These are phyloP conservation scores for Microcaecilia unicolor DNA, from an alignment of 2,797 vertebrate genomes.

Conservation along the genomic window DNA sequence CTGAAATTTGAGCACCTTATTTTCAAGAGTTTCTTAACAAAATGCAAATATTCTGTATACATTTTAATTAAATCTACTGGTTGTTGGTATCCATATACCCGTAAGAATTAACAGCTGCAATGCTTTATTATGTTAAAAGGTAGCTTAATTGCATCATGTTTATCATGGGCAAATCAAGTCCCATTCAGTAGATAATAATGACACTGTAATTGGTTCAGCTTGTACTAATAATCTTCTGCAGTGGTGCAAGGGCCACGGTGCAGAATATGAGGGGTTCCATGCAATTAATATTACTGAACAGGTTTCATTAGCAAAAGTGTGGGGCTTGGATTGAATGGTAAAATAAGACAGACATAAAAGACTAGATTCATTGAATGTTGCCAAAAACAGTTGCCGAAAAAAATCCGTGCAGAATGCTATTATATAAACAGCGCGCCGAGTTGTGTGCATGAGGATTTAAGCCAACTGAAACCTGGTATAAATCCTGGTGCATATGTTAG, in stretches of 20 bases:
- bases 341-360: conserved; percentile 26
- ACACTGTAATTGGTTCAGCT: conserved; percentile 69
- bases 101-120: conserved; percentile 72
- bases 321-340: conserved; percentile 20
- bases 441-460: too few relatives aligned
- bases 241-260: conserved; percentile 53
- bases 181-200: conserved; percentile 71
- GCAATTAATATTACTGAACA: conserved; percentile 58
- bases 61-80: conserved; percentile 67
- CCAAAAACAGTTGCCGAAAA: too few relatives aligned
- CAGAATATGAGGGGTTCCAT: conserved; percentile 49
- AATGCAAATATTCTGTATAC: too few relatives aligned
- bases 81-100: conserved; percentile 65
- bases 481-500: too few relatives aligned
- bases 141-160: conserved; percentile 70
- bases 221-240: conserved; percentile 66
- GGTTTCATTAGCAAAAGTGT: conserved; percentile 29
- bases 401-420: too few relatives aligned
- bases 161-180: conserved; percentile 71
- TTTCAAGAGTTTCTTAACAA: conserved; percentile 54
- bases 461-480: too few relatives aligned
- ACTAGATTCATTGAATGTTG: too few relatives aligned
- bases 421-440: too few relatives aligned
- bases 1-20: too few relatives aligned
- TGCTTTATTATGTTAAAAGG: conserved; percentile 75